phyloP scores from a whole-genome alignment of 2,888 invertebrate species.

The Drosophila emarginata region DNA sequence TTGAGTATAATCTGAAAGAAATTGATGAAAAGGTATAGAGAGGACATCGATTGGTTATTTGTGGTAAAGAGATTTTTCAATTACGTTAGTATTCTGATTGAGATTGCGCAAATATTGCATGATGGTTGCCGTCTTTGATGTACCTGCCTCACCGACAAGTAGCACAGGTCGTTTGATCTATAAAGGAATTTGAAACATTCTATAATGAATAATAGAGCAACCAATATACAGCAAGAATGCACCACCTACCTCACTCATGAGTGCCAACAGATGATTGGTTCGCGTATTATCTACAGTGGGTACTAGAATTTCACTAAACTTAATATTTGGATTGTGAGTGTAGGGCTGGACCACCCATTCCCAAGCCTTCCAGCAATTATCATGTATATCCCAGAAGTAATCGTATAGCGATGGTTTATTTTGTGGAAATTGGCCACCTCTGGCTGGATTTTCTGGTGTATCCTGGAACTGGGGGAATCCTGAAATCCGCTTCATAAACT shows the following conservation, averaged over 20 bases:
- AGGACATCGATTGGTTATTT: not conserved
- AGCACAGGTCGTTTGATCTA: conserved; percentile 90
- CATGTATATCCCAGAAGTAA: conserved; percentile 88
- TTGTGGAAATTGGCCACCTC: conserved; percentile 88
- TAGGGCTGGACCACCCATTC: conserved; percentile 90
- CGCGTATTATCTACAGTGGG: conserved; percentile 94
- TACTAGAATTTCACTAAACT: conserved; percentile 93
- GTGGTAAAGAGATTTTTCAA: conserved; percentile 38
- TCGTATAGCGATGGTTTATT: conserved; percentile 90
- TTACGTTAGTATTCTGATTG: conserved; percentile 86
- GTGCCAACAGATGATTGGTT: conserved; percentile 89
- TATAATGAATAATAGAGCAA: conserved; percentile 3
- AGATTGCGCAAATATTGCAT: conserved; percentile 90
- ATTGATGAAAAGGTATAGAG: not conserved
- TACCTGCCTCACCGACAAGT: conserved; percentile 95
- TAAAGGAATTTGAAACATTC: conserved; percentile 13
- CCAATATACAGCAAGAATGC: conserved; percentile 10
- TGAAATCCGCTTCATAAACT: conserved; percentile 86
- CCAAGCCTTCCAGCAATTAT: conserved; percentile 92
- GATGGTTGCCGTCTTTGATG: conserved; percentile 95
- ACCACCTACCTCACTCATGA: conserved; percentile 90
- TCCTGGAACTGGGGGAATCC: conserved; percentile 89
- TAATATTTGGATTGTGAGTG: conserved; percentile 86
- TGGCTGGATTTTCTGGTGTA: conserved; percentile 85
- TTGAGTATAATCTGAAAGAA: conserved; percentile 87